Percentiles rank a stretch among this genome's conserved stretches.
Evolutionary conservation across 2,888 invertebrate genomes (phyloP).

Genomic region (Microchrysa polita): DNA sequence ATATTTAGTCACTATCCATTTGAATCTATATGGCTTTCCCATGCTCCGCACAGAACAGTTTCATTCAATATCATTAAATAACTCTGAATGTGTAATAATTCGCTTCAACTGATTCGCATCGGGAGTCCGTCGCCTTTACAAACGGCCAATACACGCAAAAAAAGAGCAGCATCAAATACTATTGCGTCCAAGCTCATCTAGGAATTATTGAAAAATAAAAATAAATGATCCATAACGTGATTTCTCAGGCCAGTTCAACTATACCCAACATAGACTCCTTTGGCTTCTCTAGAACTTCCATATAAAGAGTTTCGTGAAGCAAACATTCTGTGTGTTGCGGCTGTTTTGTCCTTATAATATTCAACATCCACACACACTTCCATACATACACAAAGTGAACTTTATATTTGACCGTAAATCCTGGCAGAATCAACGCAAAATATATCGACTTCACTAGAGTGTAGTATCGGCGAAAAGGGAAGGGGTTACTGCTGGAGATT

Average conservation of each 20-base stretch:
- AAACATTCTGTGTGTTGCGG: too few species aligned
- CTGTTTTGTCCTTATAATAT: constrained; percentile 48
- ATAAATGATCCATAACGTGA: constrained; percentile 48
- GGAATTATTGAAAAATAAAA: constrained; percentile 38
- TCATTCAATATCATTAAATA: constrained; percentile 49
- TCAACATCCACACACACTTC: constrained; percentile 41
- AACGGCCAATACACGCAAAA: constrained; percentile 22
- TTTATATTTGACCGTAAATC: constrained; percentile 46
- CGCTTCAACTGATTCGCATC: background rate
- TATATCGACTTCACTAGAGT: too few species aligned
- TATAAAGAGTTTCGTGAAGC: constrained; percentile 24
- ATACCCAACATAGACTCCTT: too few species aligned
- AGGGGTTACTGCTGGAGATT: background rate
- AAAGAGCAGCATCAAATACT: too few species aligned
- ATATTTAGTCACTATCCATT: too few species aligned
- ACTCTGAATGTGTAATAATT: constrained; percentile 49
- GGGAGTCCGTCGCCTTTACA: background rate
- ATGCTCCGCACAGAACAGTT: constrained; percentile 38
- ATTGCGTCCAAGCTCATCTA: constrained; percentile 1
- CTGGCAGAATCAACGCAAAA: constrained; percentile 33
- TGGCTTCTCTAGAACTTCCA: constrained; percentile 26
- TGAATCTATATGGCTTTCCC: too few species aligned
- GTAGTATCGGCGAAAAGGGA: background rate
- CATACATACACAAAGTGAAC: too few species aligned
- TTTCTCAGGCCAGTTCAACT: constrained; percentile 10